Base-by-base conservation (phyloP, 2,113 vertebrate species). In the Aegotheles bennettii region DNA sequence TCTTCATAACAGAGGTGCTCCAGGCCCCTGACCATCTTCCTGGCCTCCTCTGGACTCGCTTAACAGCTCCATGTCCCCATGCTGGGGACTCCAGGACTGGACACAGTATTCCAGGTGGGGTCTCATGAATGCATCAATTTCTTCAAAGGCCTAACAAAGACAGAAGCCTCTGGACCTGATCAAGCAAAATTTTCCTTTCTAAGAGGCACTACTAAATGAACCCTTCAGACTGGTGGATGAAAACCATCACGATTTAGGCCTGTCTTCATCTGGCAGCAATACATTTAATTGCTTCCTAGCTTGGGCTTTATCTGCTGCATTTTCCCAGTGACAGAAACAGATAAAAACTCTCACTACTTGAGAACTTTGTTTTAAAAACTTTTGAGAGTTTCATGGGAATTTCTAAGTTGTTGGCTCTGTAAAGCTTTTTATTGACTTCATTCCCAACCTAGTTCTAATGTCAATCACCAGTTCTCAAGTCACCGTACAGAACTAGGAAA, bases 261-360 rank as follows among this genome's bases (percentile, higher is more conserved):
- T 81, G 59, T 56, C 69, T 91, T 96, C 87, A 85, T 16, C 40
- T 79, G 56, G 38, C 25, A n/a, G 33, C 35, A 95, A 90, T 64
- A 56, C 31, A 78, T 61, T 89, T 65, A 94, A 94, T 88, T 95
- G 86, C 31, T 53, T 90, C 65, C 73, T 50, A n/a, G 8, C 76
- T 90, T 82, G 74, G 45, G 89, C 65, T 87, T 82, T 33, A 33
- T 67, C 74, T 77, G 60, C 71, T 80, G 47, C 51, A 45, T 93
- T 93, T 94, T 92, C 82, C 63, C 61, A 81, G 67, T 20, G 85
- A 91, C 20, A 90, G 70, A 89, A 89, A 74, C 23, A 65, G 88
- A 96, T 83, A 71, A 84, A 67, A 78, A 75, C 50, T 69, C 87
- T 92, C 1, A 2, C 71, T 95, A 40, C 47, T 70, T 2, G 2